phyloP scores from a whole-genome alignment of 1,140 invertebrate species.

The Apocrypta bakeri region DNA sequence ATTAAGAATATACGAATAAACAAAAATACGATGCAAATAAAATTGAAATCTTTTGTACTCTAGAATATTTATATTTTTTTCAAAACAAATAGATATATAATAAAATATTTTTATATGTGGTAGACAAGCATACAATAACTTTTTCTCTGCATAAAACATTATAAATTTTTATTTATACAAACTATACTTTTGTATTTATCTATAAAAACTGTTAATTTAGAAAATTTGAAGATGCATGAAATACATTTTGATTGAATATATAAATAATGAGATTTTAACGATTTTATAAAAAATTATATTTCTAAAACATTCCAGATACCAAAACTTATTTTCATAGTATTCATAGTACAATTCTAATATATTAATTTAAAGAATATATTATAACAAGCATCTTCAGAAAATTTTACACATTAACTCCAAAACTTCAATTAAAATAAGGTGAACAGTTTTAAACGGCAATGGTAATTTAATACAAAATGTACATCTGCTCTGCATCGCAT shows the following conservation, averaged over 20 bases:
- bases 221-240: neutral
- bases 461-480: slow-evolving; percentile 28
- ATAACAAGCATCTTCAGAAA: neutral
- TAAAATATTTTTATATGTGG: neutral
- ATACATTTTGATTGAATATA: neutral
- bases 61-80: slow-evolving; percentile 4
- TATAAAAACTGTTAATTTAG: neutral
- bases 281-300: neutral
- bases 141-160: neutral
- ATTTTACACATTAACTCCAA: neutral
- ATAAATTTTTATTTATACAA: neutral
- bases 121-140: neutral
- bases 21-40: too few relatives aligned
- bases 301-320: neutral
- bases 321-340: too few relatives aligned
- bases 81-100: neutral
- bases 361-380: neutral
- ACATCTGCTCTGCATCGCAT: neutral
- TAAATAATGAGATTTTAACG: neutral
- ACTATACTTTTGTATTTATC: neutral
- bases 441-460: neutral
- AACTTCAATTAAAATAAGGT: neutral
- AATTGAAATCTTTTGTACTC: neutral
- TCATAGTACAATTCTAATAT: neutral
- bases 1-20: too few relatives aligned